phyloP scores from a whole-genome alignment of 2,113 vertebrate species.

The Montifringilla adamsi region DNA sequence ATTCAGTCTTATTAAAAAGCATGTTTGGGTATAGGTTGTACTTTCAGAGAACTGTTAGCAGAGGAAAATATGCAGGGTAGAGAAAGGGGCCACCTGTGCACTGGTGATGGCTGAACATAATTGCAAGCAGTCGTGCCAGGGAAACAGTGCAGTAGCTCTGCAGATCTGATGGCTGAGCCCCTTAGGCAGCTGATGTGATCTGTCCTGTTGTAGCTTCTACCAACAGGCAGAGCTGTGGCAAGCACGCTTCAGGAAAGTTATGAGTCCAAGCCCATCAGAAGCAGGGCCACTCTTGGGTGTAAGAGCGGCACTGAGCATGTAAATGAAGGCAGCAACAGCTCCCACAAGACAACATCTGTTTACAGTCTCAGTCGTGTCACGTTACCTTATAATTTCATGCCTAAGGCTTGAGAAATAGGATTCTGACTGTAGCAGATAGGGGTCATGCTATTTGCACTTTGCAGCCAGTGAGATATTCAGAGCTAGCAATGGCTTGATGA shows the following conservation, averaged over 20 bases:
- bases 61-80: not conserved
- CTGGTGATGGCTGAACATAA: not conserved
- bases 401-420: not conserved
- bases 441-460: not conserved
- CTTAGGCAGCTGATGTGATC: not conserved
- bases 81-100: not conserved
- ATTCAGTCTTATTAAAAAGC: not conserved
- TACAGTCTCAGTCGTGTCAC: not conserved
- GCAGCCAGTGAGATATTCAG: not conserved
- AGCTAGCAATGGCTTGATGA: not conserved
- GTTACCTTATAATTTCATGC: not conserved
- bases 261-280: not conserved
- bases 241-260: rapidly evolving
- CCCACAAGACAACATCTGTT: not conserved
- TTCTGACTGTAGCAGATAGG: constrained; percentile 4
- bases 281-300: not conserved
- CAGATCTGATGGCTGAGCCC: not conserved
- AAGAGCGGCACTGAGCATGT: not conserved
- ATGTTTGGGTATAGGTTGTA: not conserved
- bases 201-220: not conserved
- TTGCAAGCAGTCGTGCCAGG: not conserved
- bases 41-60: not conserved
- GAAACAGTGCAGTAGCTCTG: not conserved
- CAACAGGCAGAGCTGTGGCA: not conserved
- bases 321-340: not conserved